Evolutionary conservation across 2,797 vertebrate species (phyloP).

Genomic region (Typhlichthys subterraneus): DNA sequence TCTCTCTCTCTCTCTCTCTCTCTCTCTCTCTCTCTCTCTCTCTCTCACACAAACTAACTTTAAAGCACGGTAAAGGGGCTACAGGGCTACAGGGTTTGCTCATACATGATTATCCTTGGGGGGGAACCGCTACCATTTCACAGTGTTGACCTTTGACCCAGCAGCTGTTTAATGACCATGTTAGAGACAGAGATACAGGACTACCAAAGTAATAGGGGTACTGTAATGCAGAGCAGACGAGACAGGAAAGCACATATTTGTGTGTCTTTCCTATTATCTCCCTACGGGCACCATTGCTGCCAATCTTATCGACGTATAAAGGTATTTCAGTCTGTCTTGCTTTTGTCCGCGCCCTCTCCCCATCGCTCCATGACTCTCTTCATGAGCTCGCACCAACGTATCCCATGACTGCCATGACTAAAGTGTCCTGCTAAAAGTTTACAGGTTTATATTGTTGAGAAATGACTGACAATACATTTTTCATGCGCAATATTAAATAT

Average conservation of each 20-base stretch:
- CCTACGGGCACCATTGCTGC: too few relatives aligned
- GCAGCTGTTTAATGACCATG: constrained; percentile 43
- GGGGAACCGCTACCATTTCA: constrained; percentile 47
- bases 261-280: too few relatives aligned
- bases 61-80: too few relatives aligned
- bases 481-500: constrained; percentile 77
- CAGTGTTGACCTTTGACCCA: constrained; percentile 48
- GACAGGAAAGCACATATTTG: too few relatives aligned
- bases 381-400: neutral
- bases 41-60: too few relatives aligned
- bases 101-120: constrained; percentile 4
- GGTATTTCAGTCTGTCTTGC: too few relatives aligned
- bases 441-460: constrained; percentile 64
- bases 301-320: too few relatives aligned
- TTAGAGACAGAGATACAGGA: constrained; percentile 20
- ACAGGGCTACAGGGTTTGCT: neutral
- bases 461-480: constrained; percentile 79
- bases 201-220: too few relatives aligned
- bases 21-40: too few relatives aligned
- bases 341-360: neutral
- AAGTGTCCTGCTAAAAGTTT: constrained; percentile 76
- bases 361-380: constrained; percentile 15
- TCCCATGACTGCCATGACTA: constrained; percentile 54
- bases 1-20: too few relatives aligned
- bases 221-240: too few relatives aligned